Conservation (phyloP, 2,888 invertebrate species). For the Tanypteryx hageni region DNA sequence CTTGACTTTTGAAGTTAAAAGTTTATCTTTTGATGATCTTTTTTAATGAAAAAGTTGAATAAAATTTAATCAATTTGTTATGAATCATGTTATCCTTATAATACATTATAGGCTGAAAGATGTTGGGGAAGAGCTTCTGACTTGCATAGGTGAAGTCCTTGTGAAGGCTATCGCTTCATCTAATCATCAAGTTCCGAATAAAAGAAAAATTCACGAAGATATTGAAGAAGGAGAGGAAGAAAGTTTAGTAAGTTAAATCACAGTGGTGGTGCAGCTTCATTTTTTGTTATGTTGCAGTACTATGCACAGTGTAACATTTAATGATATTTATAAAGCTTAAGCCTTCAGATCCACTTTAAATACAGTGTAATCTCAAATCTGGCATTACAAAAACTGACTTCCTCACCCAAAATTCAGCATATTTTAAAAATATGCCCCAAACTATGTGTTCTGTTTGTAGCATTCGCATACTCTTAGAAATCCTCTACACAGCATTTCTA, state of each 20-base stretch:
- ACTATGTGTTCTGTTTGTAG: too few species aligned
- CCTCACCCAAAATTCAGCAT: too few species aligned
- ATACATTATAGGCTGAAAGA: conserved; percentile 68
- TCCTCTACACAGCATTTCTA: too few species aligned
- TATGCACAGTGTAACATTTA: too few species aligned
- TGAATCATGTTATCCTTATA: not conserved
- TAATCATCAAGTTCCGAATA: conserved; percentile 19
- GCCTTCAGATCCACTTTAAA: too few species aligned
- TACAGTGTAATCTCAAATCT: too few species aligned
- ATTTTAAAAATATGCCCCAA: too few species aligned
- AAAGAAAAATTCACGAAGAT: conserved; percentile 65
- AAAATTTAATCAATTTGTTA: not conserved
- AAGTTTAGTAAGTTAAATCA: conserved; percentile 24
- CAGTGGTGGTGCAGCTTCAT: too few species aligned
- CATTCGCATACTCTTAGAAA: too few species aligned
- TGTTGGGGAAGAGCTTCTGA: conserved; percentile 68
- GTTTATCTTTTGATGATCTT: not conserved
- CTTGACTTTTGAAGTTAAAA: not conserved
- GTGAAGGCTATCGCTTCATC: conserved; percentile 67
- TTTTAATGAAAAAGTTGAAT: not conserved
- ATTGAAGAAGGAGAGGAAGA: conserved; percentile 47
- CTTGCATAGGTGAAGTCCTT: conserved; percentile 69
- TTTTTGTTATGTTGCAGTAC: too few species aligned
- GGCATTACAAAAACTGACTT: too few species aligned
- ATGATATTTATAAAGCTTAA: too few species aligned